Base-by-base conservation (phyloP, 2,797 vertebrate species). In the Bryconaethiops microstoma region DNA sequence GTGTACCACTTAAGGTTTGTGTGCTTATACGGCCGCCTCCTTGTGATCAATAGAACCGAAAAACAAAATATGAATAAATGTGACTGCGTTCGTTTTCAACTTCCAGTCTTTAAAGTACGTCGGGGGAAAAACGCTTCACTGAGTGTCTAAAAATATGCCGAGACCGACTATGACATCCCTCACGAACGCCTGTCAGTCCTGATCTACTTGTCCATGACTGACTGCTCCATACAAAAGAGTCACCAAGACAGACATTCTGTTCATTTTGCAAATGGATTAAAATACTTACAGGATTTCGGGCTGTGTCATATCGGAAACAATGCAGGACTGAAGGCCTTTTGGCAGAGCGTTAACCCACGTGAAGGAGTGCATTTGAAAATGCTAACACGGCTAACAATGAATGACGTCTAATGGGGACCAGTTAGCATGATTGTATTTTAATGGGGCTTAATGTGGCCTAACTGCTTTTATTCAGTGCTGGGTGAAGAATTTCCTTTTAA, bases 191-290 rank as follows among this genome's bases (percentile, higher is more conserved):
- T 59, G 54, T 74, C 71, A 59, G 29, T 23, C 35, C 13, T 59
- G 29, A 57, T 74, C 35, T 59, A 14, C 29, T 35, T 52, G 59
- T 42, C 40, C 29, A 7, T 12, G 29, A 74, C 71, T 59, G 71
- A 39, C 71, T 74, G 23, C 71, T 59, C 19, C 54, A 59, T 59
- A 74, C 29, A 59, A 35, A 10, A n/a, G 52, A 55, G 70, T 55
- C 39, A 55, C 23, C 25, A 54, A 55, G 52, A 50, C 21, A 48
- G 17, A 59, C 19, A 2, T 74, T 74, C 19, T 59, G 54, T 59
- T 74, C 35, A 42, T 59, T n/a, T 57, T 54, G 45, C 48, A 23
- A n/a, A 23, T n/a, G 12, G 40, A 48, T 69, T 48, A 69, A 69
- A 25, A 39, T 8, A 64, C 29, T 0, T 5, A 39, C 62, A 45